A percentile compares a stretch with the other conserved stretches of the same genome.
phyloP scores from a whole-genome alignment of 2,113 vertebrate genomes.

The Picathartes gymnocephalus region DNA sequence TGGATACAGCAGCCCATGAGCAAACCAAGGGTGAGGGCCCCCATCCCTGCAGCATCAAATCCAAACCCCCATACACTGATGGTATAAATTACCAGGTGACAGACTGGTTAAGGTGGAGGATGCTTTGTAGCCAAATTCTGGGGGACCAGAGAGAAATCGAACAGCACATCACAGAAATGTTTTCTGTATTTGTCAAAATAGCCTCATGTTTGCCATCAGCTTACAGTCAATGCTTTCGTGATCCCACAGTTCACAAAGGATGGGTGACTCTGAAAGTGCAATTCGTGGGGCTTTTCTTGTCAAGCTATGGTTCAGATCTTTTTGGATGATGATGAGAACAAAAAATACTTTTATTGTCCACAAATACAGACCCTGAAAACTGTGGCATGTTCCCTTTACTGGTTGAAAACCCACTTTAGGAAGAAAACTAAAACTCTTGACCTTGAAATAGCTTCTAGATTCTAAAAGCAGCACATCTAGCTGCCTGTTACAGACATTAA shows the following conservation, averaged over 20 bases:
- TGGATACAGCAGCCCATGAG: neutral
- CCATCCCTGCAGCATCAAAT: neutral
- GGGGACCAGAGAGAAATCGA: neutral
- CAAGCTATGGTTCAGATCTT: neutral
- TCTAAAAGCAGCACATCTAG: slow-evolving; percentile 14
- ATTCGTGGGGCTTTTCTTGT: neutral
- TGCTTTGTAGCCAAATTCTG: neutral
- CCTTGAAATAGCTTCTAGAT: slow-evolving; percentile 40
- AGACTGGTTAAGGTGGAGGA: neutral
- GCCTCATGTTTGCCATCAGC: neutral
- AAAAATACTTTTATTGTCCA: neutral
- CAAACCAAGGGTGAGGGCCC: fast-evolving
- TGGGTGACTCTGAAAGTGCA: neutral
- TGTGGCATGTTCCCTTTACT: neutral
- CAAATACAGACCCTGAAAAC: neutral
- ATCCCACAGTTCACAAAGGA: fast-evolving
- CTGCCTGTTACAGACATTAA: slow-evolving; percentile 28
- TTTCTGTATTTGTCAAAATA: neutral
- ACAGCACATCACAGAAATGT: neutral
- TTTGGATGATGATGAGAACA: neutral
- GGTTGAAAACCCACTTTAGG: neutral
- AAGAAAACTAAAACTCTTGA: slow-evolving; percentile 32
- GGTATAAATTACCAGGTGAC: neutral
- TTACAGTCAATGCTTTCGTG: neutral
- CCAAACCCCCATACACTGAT: fast-evolving